Evolutionary conservation across 2,888 invertebrate species (phyloP), one percentile per base, ranked within the genome.

Genomic region (Linyphia triangularis): DNA sequence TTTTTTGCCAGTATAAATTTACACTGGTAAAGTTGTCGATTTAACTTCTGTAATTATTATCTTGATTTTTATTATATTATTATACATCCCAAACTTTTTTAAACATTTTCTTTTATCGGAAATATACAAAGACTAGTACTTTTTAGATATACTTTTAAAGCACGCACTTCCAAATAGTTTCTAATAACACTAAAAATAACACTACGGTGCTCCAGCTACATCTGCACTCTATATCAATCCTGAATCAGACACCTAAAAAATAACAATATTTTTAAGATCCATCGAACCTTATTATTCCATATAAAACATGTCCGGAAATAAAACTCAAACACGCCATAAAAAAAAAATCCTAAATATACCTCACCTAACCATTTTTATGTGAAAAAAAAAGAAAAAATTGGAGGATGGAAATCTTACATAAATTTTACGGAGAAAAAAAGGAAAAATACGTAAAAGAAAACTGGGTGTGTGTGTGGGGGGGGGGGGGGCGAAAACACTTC

Each of bases 401-500:
- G 16, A 33, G 30, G 2, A 69, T n/a, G n/a, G 16, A 51, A 51
- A 51, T 30, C 43, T 28, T n/a, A 26, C 37, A 40, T 51, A 28
- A 70, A 26, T n/a, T 16, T 70, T 7, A 28, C 28, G 24, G 22
- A 24, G 16, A 16, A 6, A 43, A 43, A 28, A 16, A 9, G 28
- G 43, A 43, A n/a, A 43, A 69, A 37, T 10, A 1, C 3, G 22
- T 0, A 30, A 65, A 51, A 1, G 43, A 51, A 51, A 51, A 51
- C n/a, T n/a, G 2, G 1, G 16, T 13, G 16, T 51, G 2, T 3
- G 16, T 13, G 16, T 51, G n/a, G n/a, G 16, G 43, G 43, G 7
- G 2, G n/a, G n/a, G n/a, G 51, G 67, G 13, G n/a, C n/a, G 10
- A 43, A 28, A 28, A 43, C 26, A 28, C 78, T 67, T 79, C 78